These are phyloP conservation scores for Austrofundulus limnaeus DNA, from an alignment of 2,113 vertebrate species.

Conservation along the genomic window DNA sequence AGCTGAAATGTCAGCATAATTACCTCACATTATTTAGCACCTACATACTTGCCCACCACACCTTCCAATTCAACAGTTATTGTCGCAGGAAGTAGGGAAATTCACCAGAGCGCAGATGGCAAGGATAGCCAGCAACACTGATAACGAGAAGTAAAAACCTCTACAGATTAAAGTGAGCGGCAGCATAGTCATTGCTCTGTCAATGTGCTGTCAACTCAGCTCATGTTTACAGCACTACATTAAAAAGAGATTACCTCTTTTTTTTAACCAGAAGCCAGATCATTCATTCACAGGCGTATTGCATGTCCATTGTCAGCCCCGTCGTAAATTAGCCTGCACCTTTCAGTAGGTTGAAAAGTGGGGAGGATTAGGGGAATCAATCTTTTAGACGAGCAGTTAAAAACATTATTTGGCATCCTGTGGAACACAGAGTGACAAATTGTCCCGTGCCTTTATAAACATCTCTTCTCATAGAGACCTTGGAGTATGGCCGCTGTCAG, in stretches of 20 bases:
- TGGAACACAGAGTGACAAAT: constrained; percentile 71
- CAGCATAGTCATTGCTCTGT: constrained; percentile 27
- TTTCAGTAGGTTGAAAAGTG: constrained; percentile 56
- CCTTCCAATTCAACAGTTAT: constrained; percentile 27
- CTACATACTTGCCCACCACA: not conserved
- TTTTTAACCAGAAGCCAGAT: constrained; percentile 64
- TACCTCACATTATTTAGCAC: constrained; percentile 15
- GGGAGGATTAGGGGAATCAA: constrained; percentile 69
- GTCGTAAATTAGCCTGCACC: constrained; percentile 70
- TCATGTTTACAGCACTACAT: constrained; percentile 72
- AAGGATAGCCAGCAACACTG: constrained; percentile 19
- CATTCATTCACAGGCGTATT: constrained; percentile 56
- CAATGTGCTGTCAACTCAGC: constrained; percentile 42
- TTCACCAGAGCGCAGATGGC: constrained; percentile 34
- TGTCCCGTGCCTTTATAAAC: constrained; percentile 55
- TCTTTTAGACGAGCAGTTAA: constrained; percentile 70
- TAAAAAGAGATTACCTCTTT: constrained; percentile 72
- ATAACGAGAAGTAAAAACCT: constrained; percentile 55
- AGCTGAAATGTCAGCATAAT: constrained; percentile 45
- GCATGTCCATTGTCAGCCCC: constrained; percentile 43
- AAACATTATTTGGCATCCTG: constrained; percentile 77
- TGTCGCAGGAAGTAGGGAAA: constrained; percentile 29
- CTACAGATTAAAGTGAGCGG: constrained; percentile 40
- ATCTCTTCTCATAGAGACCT: constrained; percentile 37
- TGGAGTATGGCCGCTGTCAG: constrained; percentile 26